Base-by-base conservation (phyloP, 1,140 invertebrate genomes). In the Drosophila bocki region DNA sequence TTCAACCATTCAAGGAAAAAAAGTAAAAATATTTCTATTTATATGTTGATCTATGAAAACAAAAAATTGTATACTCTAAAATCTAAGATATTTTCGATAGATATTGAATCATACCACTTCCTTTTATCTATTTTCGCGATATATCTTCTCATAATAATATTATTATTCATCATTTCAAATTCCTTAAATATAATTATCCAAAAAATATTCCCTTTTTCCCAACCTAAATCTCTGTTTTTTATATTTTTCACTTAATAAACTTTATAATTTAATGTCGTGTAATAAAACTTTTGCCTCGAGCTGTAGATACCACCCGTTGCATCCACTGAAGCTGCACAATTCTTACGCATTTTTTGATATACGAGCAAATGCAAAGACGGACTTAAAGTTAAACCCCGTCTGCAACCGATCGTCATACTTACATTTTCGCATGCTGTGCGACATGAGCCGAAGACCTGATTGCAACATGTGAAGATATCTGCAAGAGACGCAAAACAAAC, bases 341-440 rank as follows among this genome's bases (percentile, higher is more conserved):
- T 53, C 62, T 35, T 70, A 45, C 41, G 67, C 39, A 70, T 32
- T 68, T 70, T 54, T 63, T 63, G 57, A 74, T 62, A 74, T 53
- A 61, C 62, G 68, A 70, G 65, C 67, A 70, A 68, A 37, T 37
- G 50, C 62, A 17, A 35, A 32, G 19, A 19, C 37, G 32, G 29
- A 8, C 7, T 13, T 26, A 13, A 48, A 26, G 53, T n/a, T 15
- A 56, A 56, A n/a, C 8, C 26, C 44, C 15, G 0, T 26, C 26
- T 26, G 26, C 3, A 26, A 26, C 22, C 63, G 32, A 50, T 47
- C 41, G 9, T 29, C 19, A 75, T 80, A 92, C 91, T 92, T 91
- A 92, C 91, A 75, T 92, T 92, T 75, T 92, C 91, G 67, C 91
- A 92, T 76, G 91, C 91, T 84, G 87, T 84, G 72, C 91, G 91